Evolutionary conservation across 2,797 vertebrate genomes (phyloP).

Genomic region (Sebastes cheni): DNA sequence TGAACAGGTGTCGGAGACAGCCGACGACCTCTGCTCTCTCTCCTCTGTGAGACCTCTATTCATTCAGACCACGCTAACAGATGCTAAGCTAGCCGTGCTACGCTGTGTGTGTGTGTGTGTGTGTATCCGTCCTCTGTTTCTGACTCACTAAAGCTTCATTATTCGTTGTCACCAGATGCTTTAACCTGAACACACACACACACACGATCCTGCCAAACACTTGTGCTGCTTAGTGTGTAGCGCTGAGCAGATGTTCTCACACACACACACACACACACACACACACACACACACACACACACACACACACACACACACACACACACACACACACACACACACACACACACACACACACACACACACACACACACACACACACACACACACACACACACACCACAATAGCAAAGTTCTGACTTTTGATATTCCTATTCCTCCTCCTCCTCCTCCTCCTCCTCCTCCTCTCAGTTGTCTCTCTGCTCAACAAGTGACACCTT

Average conservation of each 20-base stretch:
- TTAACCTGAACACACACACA: background rate
- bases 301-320: no score
- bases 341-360: no score
- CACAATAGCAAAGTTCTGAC: no score
- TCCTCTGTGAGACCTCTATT: conserved; percentile 65
- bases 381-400: no score
- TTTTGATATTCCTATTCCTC: no score
- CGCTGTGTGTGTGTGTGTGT: conserved; percentile 3
- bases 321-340: background rate
- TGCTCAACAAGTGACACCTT: background rate
- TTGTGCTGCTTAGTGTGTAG: background rate
- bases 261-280: no score
- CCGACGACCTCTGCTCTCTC: conserved; percentile 58
- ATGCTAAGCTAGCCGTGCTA: conserved; percentile 61
- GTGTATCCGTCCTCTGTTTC: conserved; percentile 1
- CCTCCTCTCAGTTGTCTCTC: no score
- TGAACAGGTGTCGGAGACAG: conserved; percentile 70
- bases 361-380: no score
- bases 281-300: no score
- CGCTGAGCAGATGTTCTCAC: background rate
- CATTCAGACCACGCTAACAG: conserved; percentile 57
- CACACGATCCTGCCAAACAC: background rate
- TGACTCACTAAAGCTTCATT: conserved; percentile 14
- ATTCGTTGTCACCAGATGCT: conserved; percentile 40
- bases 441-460: no score